A percentile compares a stretch with the other conserved stretches of the same genome.
These are phyloP conservation scores for Tor tambroides DNA, from an alignment of 2,113 vertebrate species.

Conservation along the genomic window DNA sequence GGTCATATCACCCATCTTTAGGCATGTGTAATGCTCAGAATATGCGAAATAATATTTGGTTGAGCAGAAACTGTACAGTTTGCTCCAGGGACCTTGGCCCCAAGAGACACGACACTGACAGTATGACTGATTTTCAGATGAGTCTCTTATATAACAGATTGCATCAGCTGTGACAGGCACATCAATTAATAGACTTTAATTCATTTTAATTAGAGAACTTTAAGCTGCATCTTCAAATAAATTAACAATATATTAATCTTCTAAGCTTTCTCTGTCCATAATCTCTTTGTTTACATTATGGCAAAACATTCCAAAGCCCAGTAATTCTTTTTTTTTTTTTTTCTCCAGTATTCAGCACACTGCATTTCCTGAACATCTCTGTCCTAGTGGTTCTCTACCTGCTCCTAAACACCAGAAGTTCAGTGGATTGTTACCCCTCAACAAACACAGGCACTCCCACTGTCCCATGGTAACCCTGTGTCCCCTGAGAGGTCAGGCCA, in stretches of 20 bases:
- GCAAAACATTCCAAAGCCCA: neutral
- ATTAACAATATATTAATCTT: too few species aligned
- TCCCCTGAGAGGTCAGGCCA: conserved; percentile 25
- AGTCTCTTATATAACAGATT: conserved; percentile 14
- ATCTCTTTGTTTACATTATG: neutral
- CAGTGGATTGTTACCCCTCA: neutral
- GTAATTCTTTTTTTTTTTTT: too few species aligned
- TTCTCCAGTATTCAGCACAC: neutral
- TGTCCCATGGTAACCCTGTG: conserved; percentile 5
- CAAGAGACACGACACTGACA: neutral
- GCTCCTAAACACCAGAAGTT: neutral
- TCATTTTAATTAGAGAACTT: neutral
- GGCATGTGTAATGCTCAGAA: neutral
- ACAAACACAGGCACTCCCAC: too few species aligned
- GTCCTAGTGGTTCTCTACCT: neutral
- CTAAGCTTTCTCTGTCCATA: neutral
- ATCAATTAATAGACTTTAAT: conserved; percentile 1
- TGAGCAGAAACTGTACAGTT: neutral
- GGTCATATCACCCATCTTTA: neutral
- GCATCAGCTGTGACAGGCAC: neutral
- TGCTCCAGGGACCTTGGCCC: neutral
- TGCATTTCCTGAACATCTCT: neutral
- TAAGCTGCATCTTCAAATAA: neutral
- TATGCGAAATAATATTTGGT: neutral
- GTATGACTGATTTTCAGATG: neutral